Conservation (phyloP, 2,797 vertebrate species). For the Octomys mimax region DNA sequence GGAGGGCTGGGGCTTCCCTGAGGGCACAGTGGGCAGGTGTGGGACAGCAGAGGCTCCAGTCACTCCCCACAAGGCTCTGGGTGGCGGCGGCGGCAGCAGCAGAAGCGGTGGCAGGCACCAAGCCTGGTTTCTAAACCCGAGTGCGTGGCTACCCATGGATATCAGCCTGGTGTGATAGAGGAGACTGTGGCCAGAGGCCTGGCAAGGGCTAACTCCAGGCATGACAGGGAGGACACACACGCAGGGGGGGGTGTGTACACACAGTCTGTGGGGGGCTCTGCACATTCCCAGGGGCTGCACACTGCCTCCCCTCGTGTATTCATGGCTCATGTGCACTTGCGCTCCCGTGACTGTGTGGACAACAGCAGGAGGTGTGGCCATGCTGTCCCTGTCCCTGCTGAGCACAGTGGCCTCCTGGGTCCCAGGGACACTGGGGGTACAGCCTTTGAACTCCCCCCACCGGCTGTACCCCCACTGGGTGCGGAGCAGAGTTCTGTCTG, state of each 20-base stretch:
- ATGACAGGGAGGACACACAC: not conserved
- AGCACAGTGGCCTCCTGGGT: not conserved
- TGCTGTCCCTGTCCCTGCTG: not conserved
- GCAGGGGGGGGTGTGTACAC: not conserved
- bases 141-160: not conserved
- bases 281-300: not conserved
- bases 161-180: not conserved
- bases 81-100: no score
- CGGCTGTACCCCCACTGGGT: not conserved
- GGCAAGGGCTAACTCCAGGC: not conserved
- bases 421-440: not conserved
- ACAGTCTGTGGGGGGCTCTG: not conserved
- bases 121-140: not conserved
- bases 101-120: not conserved
- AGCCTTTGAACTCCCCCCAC: not conserved
- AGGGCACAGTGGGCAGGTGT: fast-evolving
- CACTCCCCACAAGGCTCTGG: not conserved
- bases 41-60: not conserved
- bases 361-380: not conserved
- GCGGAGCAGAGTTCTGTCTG: not conserved
- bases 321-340: not conserved
- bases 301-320: not conserved
- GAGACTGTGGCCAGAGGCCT: not conserved
- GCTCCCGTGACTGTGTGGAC: not conserved
- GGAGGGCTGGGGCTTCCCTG: fast-evolving